Conservation (phyloP, 2,888 invertebrate species). For the Tanytarsus gracilentus region DNA sequence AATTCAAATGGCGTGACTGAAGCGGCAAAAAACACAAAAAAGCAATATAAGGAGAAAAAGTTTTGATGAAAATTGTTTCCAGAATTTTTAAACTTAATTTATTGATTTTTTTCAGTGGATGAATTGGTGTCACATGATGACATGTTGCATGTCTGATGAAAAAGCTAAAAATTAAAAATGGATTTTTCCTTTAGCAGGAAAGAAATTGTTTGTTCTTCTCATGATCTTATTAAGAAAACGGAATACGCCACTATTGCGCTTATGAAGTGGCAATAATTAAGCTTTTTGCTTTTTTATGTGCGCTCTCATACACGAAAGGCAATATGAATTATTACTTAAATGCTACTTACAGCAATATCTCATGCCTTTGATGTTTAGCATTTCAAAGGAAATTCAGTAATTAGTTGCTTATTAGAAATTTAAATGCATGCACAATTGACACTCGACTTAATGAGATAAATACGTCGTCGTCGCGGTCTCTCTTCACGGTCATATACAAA, state of each 20-base stretch:
- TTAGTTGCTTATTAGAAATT: background rate
- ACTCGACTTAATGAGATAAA: too few relatives aligned
- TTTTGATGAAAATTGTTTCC: background rate
- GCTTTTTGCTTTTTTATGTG: background rate
- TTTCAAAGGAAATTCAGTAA: conserved; percentile 10
- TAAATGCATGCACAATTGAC: too few relatives aligned
- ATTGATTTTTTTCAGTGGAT: too few relatives aligned
- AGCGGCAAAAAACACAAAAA: conserved; percentile 18
- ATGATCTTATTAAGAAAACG: conserved; percentile 1
- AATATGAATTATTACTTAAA: conserved; percentile 5
- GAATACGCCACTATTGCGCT: background rate
- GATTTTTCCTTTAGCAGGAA: conserved; percentile 2
- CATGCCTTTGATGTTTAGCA: background rate
- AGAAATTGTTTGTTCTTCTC: background rate
- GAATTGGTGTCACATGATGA: background rate
- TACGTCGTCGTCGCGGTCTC: too few relatives aligned
- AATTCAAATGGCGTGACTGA: conserved; percentile 28
- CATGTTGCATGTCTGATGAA: background rate
- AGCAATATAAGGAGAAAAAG: conserved; percentile 17
- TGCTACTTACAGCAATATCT: conserved; percentile 9
- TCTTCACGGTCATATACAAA: too few relatives aligned
- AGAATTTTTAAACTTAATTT: too few relatives aligned
- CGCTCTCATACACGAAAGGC: conserved; percentile 4
- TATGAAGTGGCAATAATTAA: background rate
- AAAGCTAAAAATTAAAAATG: background rate